phyloP scores from a whole-genome alignment of 2,888 invertebrate species.

The Parelbella ahira region DNA sequence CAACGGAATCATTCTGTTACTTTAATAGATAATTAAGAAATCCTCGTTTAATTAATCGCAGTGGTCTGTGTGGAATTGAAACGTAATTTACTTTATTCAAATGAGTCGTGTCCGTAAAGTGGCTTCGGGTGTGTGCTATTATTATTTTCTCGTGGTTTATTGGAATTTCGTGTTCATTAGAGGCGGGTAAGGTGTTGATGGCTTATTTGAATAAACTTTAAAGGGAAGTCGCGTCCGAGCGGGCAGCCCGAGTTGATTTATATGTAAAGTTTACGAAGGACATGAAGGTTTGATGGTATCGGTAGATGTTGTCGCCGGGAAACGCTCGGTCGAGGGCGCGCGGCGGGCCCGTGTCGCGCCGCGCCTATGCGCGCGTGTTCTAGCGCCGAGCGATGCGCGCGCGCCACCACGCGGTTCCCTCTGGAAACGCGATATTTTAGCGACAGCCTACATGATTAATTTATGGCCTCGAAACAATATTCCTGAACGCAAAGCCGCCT shows the following conservation, averaged over 20 bases:
- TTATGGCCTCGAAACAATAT: slow-evolving; percentile 70
- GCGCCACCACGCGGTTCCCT: slow-evolving; percentile 53
- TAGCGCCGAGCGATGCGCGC: slow-evolving; percentile 59
- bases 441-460: slow-evolving; percentile 79
- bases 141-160: slow-evolving; percentile 75
- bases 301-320: slow-evolving; percentile 74
- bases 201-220: slow-evolving; percentile 68
- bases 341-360: slow-evolving; percentile 40
- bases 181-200: slow-evolving; percentile 49
- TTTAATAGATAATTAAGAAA: slow-evolving; percentile 76
- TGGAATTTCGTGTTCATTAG: slow-evolving; percentile 72
- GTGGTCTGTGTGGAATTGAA: slow-evolving; percentile 61
- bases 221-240: slow-evolving; percentile 46
- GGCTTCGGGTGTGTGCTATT: slow-evolving; percentile 72
- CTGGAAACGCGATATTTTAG: slow-evolving; percentile 73
- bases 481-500: slow-evolving; percentile 53
- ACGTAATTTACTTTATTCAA: slow-evolving; percentile 75
- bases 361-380: slow-evolving; percentile 55
- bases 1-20: slow-evolving; percentile 72
- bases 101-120: slow-evolving; percentile 68
- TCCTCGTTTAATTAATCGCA: slow-evolving; percentile 69
- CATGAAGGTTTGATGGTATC: slow-evolving; percentile 68
- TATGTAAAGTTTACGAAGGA: slow-evolving; percentile 51
- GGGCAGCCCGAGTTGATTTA: slow-evolving; percentile 62
- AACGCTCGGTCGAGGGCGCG: slow-evolving; percentile 37